Percentiles rank a stretch among this genome's conserved stretches.
phyloP scores from a whole-genome alignment of 2,113 vertebrate genomes.

The Galemys pyrenaicus region DNA sequence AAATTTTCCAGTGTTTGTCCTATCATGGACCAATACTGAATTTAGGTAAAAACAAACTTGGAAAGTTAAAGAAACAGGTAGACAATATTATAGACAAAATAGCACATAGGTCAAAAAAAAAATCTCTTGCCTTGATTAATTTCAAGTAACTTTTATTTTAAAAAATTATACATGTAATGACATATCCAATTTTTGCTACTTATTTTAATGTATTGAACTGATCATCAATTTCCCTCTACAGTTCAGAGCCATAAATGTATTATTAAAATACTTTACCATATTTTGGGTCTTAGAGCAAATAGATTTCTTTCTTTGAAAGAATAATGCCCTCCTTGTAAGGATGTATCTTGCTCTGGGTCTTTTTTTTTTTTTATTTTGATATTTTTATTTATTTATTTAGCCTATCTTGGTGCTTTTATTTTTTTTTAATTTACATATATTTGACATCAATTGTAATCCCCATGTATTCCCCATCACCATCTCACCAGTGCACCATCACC shows the following conservation, averaged over 20 bases:
- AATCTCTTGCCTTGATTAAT: no score
- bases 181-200: slow-evolving; percentile 55
- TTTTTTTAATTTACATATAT: no score
- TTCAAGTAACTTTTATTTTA: no score
- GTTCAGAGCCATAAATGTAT: slow-evolving; percentile 74
- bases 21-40: background rate
- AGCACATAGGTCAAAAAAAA: background rate
- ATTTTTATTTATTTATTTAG: no score
- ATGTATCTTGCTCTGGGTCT: slow-evolving; percentile 58
- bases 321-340: slow-evolving; percentile 74
- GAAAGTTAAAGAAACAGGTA: background rate
- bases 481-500: no score
- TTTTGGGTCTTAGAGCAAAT: slow-evolving; percentile 75
- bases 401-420: no score
- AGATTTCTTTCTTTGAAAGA: slow-evolving; percentile 70
- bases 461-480: no score
- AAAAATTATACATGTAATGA: background rate
- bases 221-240: slow-evolving; percentile 71
- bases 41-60: background rate
- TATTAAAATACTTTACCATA: slow-evolving; percentile 79
- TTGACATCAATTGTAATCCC: no score
- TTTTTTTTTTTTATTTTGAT: no score
- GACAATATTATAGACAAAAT: background rate
- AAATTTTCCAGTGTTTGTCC: background rate
- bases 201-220: slow-evolving; percentile 75